Evolutionary conservation across 2,797 vertebrate species (phyloP), one percentile per base, ranked within the genome.

Genomic region (Aeoliscus strigatus): DNA sequence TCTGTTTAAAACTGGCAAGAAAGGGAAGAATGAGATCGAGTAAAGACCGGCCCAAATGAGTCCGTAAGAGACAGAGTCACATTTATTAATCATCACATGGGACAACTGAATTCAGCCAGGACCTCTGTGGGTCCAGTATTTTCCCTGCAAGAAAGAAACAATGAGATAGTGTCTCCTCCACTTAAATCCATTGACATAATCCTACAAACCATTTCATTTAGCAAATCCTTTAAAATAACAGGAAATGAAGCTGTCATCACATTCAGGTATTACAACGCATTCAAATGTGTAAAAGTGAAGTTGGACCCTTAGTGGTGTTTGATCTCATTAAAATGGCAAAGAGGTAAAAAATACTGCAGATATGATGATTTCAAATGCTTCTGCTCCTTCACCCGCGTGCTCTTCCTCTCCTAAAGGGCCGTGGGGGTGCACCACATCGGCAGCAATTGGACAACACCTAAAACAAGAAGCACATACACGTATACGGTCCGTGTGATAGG

Each of bases 151-250:
- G 14, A 4, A 6, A 13, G 14, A 5, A 24, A 33, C n/a, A n/a
- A n/a, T n/a, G n/a, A n/a, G n/a, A n/a, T n/a, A n/a, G n/a, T n/a
- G 8, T 39, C 24, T 36, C 13, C 29, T 37, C 12, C 27, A 18
- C 38, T 46, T 2, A 48, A n/a, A 61, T 33, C 53, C 31, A 34
- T 31, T 34, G 54, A 49, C n/a, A 12, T 23, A 61, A 48, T 51
- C 63, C 25, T 55, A 63, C 30, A 52, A 34, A 46, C 48, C 60
- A 48, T 48, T 60, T 66, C 27, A 52, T 45, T 60, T 52, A 35
- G 31, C 1, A 1, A 12, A 31, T 41, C 56, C 51, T 15, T 45
- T 55, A 39, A 52, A 67, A 48, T 24, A 60, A 53, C 42, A 51
- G 49, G 30, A 38, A 50, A 29, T 33, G 0, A 1, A 49, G 6